Evolutionary conservation across 2,797 vertebrate species (phyloP), one percentile per base, ranked within the genome.

Genomic region (Acanthornis magna): DNA sequence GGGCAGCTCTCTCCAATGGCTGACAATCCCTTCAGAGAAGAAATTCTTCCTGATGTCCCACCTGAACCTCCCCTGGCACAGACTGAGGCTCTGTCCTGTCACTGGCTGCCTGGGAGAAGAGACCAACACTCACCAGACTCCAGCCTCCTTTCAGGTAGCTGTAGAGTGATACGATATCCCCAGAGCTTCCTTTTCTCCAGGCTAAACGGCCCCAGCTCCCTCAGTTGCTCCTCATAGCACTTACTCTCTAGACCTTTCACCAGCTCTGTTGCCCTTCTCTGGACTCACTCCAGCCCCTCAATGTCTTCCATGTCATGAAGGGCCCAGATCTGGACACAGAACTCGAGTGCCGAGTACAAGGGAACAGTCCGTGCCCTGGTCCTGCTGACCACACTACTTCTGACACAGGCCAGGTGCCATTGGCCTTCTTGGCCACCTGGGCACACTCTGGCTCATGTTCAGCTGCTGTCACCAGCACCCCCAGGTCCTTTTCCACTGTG

Each of bases 271-370:
- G 32, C 9, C 23, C 27, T 50, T 50, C 36, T 50, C 22, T 38
- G 55, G 27, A 55, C 13, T 4, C 7, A 2, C 13, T 62, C 11
- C 50, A 89, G 27, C 22, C 19, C 5, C 27, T 82, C 23, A 38
- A 1, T 50, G 25, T 36, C 16, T 27, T 43, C 43, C 34, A 22
- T 65, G 19, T 8, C 38, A 22, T 29, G 58, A 65, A 27, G 23
- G 15, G 22, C 48, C 10, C 36, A 57, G 42, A 57, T 26, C 36
- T 23, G 43, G 27, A 23, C 50, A 36, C 8, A 36, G 36, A 8
- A 55, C 7, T 42, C 0, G 0, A 72, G 36, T 50, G 36, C 21
- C 0, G 1, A 48, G 17, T 22, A 18, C 21, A 22, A 7, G 4
- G 48, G 30, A 4, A 21, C n/a, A 29, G 14, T 55, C 26, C 0